A percentile compares a stretch with the other conserved stretches of the same genome.
Evolutionary conservation across 2,113 vertebrate species (phyloP).

Genomic region (Chamaea fasciata): DNA sequence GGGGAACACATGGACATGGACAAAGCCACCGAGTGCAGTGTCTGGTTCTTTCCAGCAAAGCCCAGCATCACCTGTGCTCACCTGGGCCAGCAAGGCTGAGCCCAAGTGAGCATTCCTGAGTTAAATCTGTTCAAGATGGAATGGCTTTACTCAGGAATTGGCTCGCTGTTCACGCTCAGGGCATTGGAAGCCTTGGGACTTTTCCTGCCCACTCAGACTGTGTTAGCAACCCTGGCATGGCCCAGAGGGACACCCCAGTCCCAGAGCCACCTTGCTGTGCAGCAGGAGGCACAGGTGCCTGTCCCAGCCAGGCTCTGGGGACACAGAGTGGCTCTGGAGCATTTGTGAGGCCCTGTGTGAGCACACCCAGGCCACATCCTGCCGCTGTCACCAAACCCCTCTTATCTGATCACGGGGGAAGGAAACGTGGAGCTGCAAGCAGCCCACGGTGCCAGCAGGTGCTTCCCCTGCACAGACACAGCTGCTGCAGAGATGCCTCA

Average conservation of each 20-base stretch:
- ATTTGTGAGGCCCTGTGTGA: not conserved
- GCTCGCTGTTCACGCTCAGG: not conserved
- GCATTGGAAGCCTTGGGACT: not conserved
- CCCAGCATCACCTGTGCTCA: not conserved
- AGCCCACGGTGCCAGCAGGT: not conserved
- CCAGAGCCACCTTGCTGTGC: not conserved
- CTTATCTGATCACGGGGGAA: not conserved
- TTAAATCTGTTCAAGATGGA: not conserved
- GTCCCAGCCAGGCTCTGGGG: not conserved
- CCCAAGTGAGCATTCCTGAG: accelerated
- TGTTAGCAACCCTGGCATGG: not conserved
- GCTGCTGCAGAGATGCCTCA: not conserved
- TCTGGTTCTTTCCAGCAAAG: not conserved
- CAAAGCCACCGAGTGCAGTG: accelerated
- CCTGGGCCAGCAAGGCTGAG: not conserved
- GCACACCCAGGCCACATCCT: slow-evolving; percentile 13
- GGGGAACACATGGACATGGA: accelerated
- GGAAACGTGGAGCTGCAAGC: not conserved
- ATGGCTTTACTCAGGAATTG: not conserved
- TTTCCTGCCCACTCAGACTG: not conserved
- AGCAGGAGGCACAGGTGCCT: slow-evolving; percentile 13
- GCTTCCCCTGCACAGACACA: not conserved
- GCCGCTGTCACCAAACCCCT: slow-evolving; percentile 8
- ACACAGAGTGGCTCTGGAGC: not conserved
- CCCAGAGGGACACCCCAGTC: not conserved